phyloP scores from a whole-genome alignment of 2,797 vertebrate genomes.

The Cossypha niveicapilla region DNA sequence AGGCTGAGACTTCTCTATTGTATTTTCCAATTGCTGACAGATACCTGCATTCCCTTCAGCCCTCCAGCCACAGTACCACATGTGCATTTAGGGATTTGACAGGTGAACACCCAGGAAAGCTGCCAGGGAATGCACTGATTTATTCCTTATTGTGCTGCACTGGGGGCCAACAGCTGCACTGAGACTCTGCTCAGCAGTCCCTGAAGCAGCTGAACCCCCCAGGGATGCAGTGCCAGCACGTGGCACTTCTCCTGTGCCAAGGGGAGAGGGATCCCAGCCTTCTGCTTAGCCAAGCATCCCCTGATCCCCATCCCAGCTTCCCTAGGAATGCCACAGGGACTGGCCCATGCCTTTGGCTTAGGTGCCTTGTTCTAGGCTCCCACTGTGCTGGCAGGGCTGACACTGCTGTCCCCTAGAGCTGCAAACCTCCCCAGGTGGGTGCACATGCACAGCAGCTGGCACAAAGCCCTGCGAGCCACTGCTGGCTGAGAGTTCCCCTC shows the following conservation, averaged over 20 bases:
- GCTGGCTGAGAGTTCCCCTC: constrained; percentile 4
- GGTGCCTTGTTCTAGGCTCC: not conserved
- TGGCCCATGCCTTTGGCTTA: not conserved
- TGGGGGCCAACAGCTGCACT: constrained; percentile 3
- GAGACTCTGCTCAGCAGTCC: not conserved
- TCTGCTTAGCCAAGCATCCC: not conserved
- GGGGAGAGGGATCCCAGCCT: not conserved
- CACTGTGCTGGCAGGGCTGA: not conserved
- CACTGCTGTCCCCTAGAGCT: not conserved
- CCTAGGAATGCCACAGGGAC: not conserved
- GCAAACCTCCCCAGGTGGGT: not conserved
- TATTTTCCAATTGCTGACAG: not conserved
- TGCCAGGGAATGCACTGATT: not conserved
- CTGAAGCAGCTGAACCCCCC: not conserved
- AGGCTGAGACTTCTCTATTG: not conserved
- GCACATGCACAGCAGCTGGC: not conserved
- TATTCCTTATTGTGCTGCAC: not conserved
- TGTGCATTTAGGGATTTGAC: not conserved
- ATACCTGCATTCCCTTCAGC: not conserved
- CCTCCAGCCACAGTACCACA: not conserved
- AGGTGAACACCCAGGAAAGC: not conserved
- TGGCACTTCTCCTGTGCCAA: not conserved
- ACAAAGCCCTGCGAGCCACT: fast-evolving
- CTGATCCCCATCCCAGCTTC: not conserved
- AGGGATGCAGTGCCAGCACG: not conserved